Base-by-base conservation (phyloP, 1,140 invertebrate species). In the Meloidogyne exigua region DNA sequence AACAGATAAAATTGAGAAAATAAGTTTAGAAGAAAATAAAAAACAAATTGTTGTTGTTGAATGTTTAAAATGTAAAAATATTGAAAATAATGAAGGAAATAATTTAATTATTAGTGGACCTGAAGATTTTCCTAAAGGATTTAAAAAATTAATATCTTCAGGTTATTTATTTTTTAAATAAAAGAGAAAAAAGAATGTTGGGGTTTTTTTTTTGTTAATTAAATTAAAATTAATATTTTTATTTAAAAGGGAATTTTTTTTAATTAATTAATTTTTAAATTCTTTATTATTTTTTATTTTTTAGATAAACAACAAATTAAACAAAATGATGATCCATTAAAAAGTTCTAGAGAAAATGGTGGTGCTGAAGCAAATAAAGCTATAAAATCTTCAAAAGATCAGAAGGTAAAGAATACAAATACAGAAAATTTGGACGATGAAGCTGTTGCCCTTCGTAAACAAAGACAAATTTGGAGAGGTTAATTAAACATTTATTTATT, bases 381-480 rank as follows among this genome's bases (percentile, higher is more conserved):
- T n/a, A 57, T 57, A 57, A 57, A n/a, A 57, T 57, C 49, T 9
- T n/a, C 49, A 4, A 57, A 57, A n/a, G 21, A 57, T 57, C 18
- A 57, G 21, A n/a, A 4, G 21, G n/a, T 7, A 57, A 18, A 23
- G 12, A 62, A 36, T 26, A 25, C 7, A 0, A 18, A 2, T 2
- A 18, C 21, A 49, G 68, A 39, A 69, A 32, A 28, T 18, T 13
- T 25, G 12, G 72, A 25, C 13, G 44, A 65, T 15, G 57, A 73
- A 62, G 57, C 72, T 42, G 12, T 21, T 32, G 26, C 63, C 25
- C 4, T 68, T 5, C 66, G 66, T 0, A 42, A 32, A 21, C 21
- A 36, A 32, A 32, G 72, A 36, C 72, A 73, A 64, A 73, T 73
- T 62, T 73, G 72, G 72, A 66, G 42, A 36, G 72, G 72, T 73